phyloP scores from a whole-genome alignment of 2,888 invertebrate species.

The Netelia inedita region DNA sequence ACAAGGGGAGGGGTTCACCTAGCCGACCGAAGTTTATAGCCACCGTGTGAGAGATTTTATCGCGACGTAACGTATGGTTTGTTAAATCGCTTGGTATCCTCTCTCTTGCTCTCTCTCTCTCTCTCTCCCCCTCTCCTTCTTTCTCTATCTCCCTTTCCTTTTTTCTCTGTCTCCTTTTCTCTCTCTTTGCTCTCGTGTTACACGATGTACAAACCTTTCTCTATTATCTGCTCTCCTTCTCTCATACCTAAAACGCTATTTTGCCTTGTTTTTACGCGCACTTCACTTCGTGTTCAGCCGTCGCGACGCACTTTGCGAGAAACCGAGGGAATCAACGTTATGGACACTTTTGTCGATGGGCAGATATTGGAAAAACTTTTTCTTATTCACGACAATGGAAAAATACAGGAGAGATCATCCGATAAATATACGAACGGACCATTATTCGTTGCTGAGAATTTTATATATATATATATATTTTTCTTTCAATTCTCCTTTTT shows the following conservation, averaged over 20 bases:
- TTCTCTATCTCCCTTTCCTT: not conserved
- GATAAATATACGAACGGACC: not conserved
- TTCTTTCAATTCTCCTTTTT: too few relatives aligned
- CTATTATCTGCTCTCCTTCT: conserved; percentile 55
- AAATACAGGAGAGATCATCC: not conserved
- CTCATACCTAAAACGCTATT: conserved; percentile 26
- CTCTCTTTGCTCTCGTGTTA: conserved; percentile 39
- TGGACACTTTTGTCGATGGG: not conserved
- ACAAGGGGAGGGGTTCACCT: conserved; percentile 72
- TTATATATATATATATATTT: too few relatives aligned
- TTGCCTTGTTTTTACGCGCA: conserved; percentile 35
- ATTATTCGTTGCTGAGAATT: too few relatives aligned
- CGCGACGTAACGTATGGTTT: conserved; percentile 84
- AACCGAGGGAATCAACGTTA: conserved; percentile 43
- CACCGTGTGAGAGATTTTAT: conserved; percentile 84
- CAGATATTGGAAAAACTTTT: not conserved
- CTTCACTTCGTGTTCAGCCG: conserved; percentile 17
- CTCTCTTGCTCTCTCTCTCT: conserved; percentile 46
- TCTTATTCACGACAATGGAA: not conserved
- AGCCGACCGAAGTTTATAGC: conserved; percentile 83
- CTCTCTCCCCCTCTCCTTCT: conserved; percentile 67
- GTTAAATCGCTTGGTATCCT: conserved; percentile 82
- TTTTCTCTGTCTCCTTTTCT: conserved; percentile 56
- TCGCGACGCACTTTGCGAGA: not conserved
- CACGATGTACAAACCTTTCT: conserved; percentile 63